Evolutionary conservation across 2,113 vertebrate genomes (phyloP), one percentile per base, ranked within the genome.

Genomic region (Ornithorhynchus anatinus): DNA sequence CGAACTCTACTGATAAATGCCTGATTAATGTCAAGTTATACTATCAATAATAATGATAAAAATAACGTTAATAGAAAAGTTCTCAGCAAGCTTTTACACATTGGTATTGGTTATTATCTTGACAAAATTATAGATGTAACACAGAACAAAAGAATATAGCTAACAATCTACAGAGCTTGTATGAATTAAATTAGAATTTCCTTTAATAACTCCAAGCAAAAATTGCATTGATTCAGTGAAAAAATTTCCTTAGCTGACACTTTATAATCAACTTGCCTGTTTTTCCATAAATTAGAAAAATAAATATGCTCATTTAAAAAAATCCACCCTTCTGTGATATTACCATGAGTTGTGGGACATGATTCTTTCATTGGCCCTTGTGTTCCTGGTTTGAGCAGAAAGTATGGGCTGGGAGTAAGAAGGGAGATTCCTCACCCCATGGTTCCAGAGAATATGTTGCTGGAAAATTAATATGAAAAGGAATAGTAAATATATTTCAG

Each of bases 21-120:
- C n/a, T n/a, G n/a, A 54, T 27, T 58, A 25, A 54, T 65, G 67
- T 35, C 70, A 73, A 71, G 7, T 74, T 69, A 67, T 36, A 72
- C 60, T 58, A 65, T 51, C 59, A 56, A 58, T 67, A 64, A 70
- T 77, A 75, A 69, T 29, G 15, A 17, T 8, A 64, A 73, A 57
- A 77, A 36, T 39, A 31, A 70, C 62, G 14, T 44, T 27, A 23
- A 61, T 17, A 66, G 33, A 27, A 63, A 44, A 69, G 47, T 8
- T 66, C 37, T 60, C 35, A 61, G 42, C 25, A 33, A 14, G 11
- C 5, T 63, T 79, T n/a, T 58, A 16, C 8, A 37, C 0, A 31
- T 32, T 8, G 5, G 29, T 31, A 27, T 39, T 61, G 31, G 25
- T 79, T 64, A 50, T 72, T 40, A 45, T 56, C 58, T 57, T 29